Conservation (phyloP, 1,140 invertebrate genomes). For the Acromyrmex heyeri region DNA sequence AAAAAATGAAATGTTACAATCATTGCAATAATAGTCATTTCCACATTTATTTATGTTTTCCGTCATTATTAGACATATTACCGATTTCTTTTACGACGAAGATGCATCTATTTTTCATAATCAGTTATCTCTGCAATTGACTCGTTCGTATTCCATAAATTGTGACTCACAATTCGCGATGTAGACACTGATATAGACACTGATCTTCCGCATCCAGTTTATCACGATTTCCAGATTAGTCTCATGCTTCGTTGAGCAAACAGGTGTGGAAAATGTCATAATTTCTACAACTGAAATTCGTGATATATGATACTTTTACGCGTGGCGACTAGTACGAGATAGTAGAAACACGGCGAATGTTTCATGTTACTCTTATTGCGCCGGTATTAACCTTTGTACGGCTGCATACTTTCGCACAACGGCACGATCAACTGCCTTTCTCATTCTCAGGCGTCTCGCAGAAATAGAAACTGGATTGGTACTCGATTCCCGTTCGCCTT, state of each 20-base stretch:
- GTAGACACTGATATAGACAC: neutral
- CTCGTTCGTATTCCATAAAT: neutral
- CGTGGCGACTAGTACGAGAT: conserved; percentile 18
- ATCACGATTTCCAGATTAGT: neutral
- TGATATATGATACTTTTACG: conserved; percentile 10
- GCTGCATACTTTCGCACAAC: conserved; percentile 50
- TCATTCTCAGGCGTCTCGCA: conserved; percentile 55
- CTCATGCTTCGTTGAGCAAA: neutral
- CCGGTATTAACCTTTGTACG: conserved; percentile 71
- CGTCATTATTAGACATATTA: neutral
- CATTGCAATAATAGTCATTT: neutral
- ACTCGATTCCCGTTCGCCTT: conserved; percentile 68
- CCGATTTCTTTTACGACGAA: neutral
- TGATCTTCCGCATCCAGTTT: neutral
- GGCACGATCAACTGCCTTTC: conserved; percentile 32
- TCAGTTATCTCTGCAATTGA: neutral
- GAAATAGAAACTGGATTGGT: conserved; percentile 72
- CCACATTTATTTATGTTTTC: neutral
- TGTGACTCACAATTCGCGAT: neutral
- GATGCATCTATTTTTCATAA: neutral
- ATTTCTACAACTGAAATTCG: conserved; percentile 6
- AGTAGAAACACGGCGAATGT: conserved; percentile 38
- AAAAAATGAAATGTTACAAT: neutral
- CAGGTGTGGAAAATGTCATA: conserved; percentile 26
- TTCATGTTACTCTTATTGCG: conserved; percentile 67